Evolutionary conservation across 2,113 vertebrate genomes (phyloP).

Genomic region (Grantiella picta): DNA sequence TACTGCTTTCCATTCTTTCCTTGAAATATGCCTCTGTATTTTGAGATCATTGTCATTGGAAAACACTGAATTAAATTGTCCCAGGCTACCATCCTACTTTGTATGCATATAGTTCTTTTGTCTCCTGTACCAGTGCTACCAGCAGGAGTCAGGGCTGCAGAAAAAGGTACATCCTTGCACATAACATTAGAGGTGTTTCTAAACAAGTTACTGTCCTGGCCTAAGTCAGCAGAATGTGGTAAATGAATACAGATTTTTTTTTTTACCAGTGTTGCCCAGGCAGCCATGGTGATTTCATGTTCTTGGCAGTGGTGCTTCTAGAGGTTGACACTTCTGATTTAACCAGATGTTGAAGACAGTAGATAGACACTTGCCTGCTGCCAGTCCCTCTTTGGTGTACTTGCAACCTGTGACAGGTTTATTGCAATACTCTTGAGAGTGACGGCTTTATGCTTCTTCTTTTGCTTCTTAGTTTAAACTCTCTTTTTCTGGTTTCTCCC

Average conservation of each 20-base stretch:
- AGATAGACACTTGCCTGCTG: not conserved
- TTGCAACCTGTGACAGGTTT: not conserved
- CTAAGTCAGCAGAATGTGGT: not conserved
- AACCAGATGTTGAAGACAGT: not conserved
- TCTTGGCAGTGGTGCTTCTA: not conserved
- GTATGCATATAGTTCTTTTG: not conserved
- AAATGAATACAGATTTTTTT: not conserved
- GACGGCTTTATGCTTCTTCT: not conserved
- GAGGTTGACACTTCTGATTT: not conserved
- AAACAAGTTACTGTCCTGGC: not conserved
- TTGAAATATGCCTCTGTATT: slow-evolving; percentile 36
- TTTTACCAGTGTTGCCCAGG: not conserved
- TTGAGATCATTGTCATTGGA: slow-evolving; percentile 29
- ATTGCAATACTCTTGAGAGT: not conserved
- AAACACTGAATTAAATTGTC: not conserved
- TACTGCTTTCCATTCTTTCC: slow-evolving; percentile 51
- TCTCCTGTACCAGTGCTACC: not conserved
- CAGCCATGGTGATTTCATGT: not conserved
- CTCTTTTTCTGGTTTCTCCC: not conserved
- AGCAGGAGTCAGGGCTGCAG: not conserved
- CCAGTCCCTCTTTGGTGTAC: not conserved
- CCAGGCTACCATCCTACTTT: not conserved
- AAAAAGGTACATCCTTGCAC: not conserved
- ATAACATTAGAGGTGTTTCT: not conserved
- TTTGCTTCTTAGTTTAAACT: not conserved